Evolutionary conservation across 2,888 invertebrate genomes (phyloP).

Genomic region (Synanthedon andrenaeformis): DNA sequence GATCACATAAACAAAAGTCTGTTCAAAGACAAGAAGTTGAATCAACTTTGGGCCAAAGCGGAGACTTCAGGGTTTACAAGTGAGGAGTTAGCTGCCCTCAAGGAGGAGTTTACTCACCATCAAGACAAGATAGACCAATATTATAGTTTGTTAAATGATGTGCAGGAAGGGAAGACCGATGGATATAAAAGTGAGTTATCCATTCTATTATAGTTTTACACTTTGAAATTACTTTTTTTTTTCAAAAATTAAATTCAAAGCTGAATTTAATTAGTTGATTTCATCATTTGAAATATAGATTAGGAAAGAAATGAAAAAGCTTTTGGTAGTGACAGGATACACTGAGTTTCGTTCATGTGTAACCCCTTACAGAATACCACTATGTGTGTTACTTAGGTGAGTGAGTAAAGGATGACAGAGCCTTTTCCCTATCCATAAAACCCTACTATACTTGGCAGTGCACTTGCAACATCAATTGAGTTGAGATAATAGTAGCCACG

Average conservation of each 20-base stretch:
- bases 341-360: no score
- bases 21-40: conserved; percentile 91
- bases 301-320: background rate
- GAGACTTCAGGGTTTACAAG: conserved; percentile 87
- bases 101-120: conserved; percentile 91
- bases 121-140: conserved; percentile 94
- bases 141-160: conserved; percentile 80
- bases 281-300: no score
- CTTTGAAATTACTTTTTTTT: background rate
- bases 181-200: conserved; percentile 73
- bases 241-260: background rate
- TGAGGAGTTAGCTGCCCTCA: conserved; percentile 83
- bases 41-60: conserved; percentile 90
- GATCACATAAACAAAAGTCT: conserved; percentile 79
- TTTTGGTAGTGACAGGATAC: no score
- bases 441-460: no score
- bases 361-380: no score
- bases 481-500: no score
- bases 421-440: no score
- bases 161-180: conserved; percentile 71
- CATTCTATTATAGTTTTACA: background rate
- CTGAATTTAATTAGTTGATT: background rate
- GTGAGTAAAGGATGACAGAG: no score
- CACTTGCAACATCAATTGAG: no score
- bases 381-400: no score